A percentile compares a stretch with the other conserved stretches of the same genome.
Conservation (phyloP, 2,113 vertebrate genomes). For the Phalacrocorax brasilianus region DNA sequence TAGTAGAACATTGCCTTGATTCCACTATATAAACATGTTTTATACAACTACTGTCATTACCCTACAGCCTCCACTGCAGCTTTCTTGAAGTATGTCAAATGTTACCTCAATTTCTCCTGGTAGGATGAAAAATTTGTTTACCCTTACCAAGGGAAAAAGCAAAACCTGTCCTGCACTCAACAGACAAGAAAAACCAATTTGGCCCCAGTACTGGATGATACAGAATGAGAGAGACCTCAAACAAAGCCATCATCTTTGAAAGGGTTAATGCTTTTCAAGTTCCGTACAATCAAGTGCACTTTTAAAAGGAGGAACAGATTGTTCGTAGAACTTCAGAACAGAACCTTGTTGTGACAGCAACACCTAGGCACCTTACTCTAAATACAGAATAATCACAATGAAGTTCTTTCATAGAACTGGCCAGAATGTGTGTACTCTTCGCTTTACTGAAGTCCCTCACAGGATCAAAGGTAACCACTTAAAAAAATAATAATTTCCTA, state of each 20-base stretch:
- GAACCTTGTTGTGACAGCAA: not conserved
- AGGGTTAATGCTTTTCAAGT: not conserved
- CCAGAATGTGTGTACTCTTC: accelerated
- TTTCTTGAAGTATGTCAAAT: not conserved
- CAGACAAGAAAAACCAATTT: not conserved
- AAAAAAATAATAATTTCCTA: not conserved
- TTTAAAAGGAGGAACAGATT: not conserved
- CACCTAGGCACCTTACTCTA: not conserved
- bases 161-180: not conserved
- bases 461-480: not conserved
- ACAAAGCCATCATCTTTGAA: not conserved
- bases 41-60: not conserved
- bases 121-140: not conserved
- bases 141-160: not conserved
- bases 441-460: not conserved
- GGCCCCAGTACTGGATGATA: not conserved
- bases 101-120: not conserved
- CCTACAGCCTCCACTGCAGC: not conserved
- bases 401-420: not conserved
- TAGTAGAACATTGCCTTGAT: too few species aligned
- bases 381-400: not conserved
- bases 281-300: not conserved
- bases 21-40: not conserved
- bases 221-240: not conserved
- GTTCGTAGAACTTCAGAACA: not conserved